Conservation (phyloP, 2,797 vertebrate species). For the Dendrocincla tyrannina region DNA sequence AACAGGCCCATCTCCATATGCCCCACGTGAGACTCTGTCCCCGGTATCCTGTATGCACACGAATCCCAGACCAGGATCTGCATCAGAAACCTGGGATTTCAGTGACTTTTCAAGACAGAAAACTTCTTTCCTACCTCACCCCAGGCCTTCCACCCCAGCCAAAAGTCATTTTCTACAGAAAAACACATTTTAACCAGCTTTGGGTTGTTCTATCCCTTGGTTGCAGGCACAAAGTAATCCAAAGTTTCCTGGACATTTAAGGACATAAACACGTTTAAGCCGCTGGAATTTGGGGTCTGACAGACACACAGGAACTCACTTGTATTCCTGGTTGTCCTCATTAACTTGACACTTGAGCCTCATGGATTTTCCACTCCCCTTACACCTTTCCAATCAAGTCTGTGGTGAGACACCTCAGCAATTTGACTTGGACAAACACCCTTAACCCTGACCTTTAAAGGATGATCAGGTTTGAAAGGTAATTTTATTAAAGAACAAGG, state of each 20-base stretch:
- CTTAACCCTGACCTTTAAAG: neutral
- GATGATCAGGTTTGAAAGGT: neutral
- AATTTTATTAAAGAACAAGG: neutral
- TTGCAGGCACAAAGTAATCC: neutral
- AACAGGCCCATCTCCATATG: neutral
- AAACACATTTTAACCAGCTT: neutral
- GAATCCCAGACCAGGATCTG: neutral
- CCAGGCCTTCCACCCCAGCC: neutral
- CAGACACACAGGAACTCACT: neutral
- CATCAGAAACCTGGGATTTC: neutral
- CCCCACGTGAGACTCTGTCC: neutral
- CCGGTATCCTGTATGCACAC: neutral
- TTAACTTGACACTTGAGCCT: neutral
- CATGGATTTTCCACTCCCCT: neutral
- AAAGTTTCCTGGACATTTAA: neutral
- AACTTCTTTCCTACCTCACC: neutral
- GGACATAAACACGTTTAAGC: neutral
- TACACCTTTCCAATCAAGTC: neutral
- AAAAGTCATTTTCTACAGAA: neutral
- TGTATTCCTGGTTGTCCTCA: neutral
- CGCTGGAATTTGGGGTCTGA: neutral
- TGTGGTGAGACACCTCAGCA: neutral
- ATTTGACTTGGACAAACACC: neutral
- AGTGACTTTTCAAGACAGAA: neutral
- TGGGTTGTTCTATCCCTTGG: neutral